A percentile compares a stretch with the other conserved stretches of the same genome.
phyloP scores from a whole-genome alignment of 2,113 vertebrate species.

The Pygoscelis adeliae region DNA sequence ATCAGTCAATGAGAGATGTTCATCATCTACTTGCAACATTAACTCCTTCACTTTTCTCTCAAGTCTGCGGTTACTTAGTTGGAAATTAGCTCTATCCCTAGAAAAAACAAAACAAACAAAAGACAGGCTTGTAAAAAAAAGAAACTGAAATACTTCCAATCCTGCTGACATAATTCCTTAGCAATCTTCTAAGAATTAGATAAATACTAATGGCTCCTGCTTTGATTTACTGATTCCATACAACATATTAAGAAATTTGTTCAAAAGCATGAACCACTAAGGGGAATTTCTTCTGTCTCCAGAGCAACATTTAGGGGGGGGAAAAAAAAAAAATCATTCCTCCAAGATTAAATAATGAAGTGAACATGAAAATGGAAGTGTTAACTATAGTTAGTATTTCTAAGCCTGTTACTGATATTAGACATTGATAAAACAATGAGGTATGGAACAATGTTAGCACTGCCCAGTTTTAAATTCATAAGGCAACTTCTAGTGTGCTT shows the following conservation, averaged over 20 bases:
- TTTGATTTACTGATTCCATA: not conserved
- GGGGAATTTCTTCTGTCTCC: not conserved
- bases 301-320: not conserved
- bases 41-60: slow-evolving; percentile 95
- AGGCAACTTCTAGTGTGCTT: not conserved
- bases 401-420: not conserved
- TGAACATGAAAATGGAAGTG: not conserved
- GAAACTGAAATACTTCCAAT: not conserved
- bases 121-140: not conserved
- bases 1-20: slow-evolving; percentile 89
- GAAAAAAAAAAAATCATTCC: not conserved
- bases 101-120: not conserved
- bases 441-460: not conserved
- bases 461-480: not conserved
- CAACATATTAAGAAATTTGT: not conserved
- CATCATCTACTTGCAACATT: slow-evolving; percentile 94
- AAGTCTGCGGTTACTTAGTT: slow-evolving; percentile 89
- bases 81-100: slow-evolving; percentile 90
- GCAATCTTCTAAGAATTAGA: not conserved
- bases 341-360: not conserved
- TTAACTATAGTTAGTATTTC: not conserved
- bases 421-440: not conserved
- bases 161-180: not conserved
- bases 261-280: not conserved
- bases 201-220: not conserved